Evolutionary conservation across 2,888 invertebrate species (phyloP).

Genomic region (Caenorhabditis imperialis): DNA sequence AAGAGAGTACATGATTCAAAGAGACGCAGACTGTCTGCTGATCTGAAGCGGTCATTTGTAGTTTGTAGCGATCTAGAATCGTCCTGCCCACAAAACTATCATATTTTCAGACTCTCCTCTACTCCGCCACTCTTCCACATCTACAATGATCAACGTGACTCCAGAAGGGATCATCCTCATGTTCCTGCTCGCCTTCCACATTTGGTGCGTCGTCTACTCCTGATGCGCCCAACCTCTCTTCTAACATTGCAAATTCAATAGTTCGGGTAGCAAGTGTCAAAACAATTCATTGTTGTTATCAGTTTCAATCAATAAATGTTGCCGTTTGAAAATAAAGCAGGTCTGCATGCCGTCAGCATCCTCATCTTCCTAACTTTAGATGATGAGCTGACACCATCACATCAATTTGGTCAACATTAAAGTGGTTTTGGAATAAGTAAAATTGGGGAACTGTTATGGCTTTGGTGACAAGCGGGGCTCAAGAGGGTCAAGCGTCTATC

Average conservation of each 20-base stretch:
- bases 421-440: neutral
- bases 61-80: no score
- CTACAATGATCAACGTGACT: conserved; percentile 57
- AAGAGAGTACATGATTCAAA: no score
- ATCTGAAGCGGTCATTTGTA: no score
- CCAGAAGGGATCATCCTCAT: conserved; percentile 51
- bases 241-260: neutral
- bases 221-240: neutral
- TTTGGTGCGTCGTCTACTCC: conserved; percentile 53
- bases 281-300: neutral
- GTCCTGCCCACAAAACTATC: no score
- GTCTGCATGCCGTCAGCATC: conserved; percentile 51
- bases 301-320: conserved; percentile 17
- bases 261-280: neutral
- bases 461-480: conserved; percentile 55
- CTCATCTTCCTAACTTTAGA: conserved; percentile 18
- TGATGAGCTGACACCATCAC: conserved; percentile 54
- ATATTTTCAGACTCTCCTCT: no score
- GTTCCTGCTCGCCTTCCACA: conserved; percentile 50
- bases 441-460: conserved; percentile 46
- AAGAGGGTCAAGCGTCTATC: conserved; percentile 22
- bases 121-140: no score
- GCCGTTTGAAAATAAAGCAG: conserved; percentile 57
- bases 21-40: conserved; percentile 20
- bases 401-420: conserved; percentile 56